Base-by-base conservation (phyloP, 2,113 vertebrate species). In the Onychostruthus taczanowskii region DNA sequence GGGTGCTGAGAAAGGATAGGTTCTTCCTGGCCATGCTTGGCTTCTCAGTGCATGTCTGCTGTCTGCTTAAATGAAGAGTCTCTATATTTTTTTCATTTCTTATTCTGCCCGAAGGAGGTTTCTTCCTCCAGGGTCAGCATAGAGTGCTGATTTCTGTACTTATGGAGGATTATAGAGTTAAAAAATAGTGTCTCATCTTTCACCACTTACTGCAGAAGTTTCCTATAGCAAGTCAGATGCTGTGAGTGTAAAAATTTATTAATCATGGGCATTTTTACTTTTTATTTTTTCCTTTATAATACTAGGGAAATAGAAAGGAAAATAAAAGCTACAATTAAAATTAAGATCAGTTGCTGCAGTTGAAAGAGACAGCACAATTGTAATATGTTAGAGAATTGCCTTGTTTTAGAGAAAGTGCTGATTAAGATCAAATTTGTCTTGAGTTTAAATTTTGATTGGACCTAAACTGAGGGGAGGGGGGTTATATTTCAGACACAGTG, bases 361-460 rank as follows among this genome's bases (percentile, higher is more conserved):
- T 92, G 64, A 83, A 91, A 84, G 72, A 97, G 53, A 52, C 16
- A 31, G 59, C 50, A 30, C 66, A 74, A 59, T 77, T 88, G 46
- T 85, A 93, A 69, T 89, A 62, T 74, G 53, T 83, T 77, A 86
- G 83, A 94, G 94, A 63, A 96, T 78, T 93, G 88, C 68, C 64
- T 66, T 86, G 86, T 74, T 94, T 92, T 81, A 86, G 41, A 94
- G 74, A 95, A 96, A 95, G 59, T 94, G 73, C 95, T 96, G 94
- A 95, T 96, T 97, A 92, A 87, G 93, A 95, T 90, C 64, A 78
- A 92, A 95, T 95, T 86, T 93, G 70, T 96, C 85, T 81, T 72
- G 83, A 93, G 90, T 68, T 96, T 90, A 95, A 75, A 75, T 93
- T 96, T 90, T 86, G 61, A 96, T 94, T 92, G 63, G 93, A 86